Conservation (phyloP, 2,888 invertebrate genomes). For the Diarsia rubi region DNA sequence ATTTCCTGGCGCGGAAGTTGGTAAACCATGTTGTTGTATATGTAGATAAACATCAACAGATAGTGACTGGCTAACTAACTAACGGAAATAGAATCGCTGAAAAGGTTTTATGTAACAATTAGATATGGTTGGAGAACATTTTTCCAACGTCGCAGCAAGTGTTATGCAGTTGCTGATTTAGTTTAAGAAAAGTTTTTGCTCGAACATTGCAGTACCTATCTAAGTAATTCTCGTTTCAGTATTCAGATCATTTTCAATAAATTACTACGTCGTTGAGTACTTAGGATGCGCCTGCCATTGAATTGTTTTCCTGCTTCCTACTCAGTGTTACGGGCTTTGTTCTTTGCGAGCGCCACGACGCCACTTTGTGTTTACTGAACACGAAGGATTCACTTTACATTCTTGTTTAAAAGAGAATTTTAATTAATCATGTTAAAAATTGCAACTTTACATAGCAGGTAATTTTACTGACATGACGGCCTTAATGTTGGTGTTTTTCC, state of each 20-base stretch:
- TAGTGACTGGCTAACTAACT: slow-evolving; percentile 18
- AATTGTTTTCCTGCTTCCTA: slow-evolving; percentile 70
- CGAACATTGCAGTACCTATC: neutral
- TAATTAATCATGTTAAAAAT: slow-evolving; percentile 29
- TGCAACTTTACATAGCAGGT: slow-evolving; percentile 26
- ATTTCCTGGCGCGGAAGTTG: slow-evolving; percentile 44
- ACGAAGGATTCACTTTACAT: slow-evolving; percentile 57
- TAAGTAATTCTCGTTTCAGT: slow-evolving; percentile 25
- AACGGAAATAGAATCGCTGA: slow-evolving; percentile 37
- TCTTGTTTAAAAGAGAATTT: slow-evolving; percentile 49
- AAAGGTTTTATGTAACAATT: slow-evolving; percentile 46
- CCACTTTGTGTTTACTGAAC: slow-evolving; percentile 49
- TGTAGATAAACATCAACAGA: slow-evolving; percentile 44
- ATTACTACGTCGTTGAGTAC: slow-evolving; percentile 46
- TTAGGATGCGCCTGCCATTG: slow-evolving; percentile 65
- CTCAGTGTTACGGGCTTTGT: slow-evolving; percentile 62
- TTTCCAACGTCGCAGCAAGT: slow-evolving; percentile 22
- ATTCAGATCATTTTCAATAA: slow-evolving; percentile 57
- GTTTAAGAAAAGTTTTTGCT: neutral
- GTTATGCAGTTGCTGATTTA: neutral
- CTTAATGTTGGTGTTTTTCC: slow-evolving; percentile 23
- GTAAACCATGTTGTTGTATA: slow-evolving; percentile 34
- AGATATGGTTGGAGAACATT: slow-evolving; percentile 6
- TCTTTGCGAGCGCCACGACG: slow-evolving; percentile 51
- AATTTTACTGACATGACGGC: slow-evolving; percentile 10